Base-by-base conservation (phyloP, 2,888 invertebrate species). In the Dugesia japonica region DNA sequence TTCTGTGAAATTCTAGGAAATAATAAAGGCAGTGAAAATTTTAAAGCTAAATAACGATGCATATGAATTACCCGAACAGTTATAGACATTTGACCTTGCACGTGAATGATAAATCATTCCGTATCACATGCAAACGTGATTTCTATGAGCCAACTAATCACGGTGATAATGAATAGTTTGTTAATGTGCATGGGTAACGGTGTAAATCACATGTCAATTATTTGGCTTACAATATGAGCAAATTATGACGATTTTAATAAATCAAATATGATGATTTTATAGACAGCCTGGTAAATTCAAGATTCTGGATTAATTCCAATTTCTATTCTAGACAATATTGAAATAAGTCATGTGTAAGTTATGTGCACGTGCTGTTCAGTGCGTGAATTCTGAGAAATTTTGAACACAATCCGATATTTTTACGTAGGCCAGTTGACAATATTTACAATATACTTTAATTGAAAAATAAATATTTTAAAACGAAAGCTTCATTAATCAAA, bases 61-160 rank as follows among this genome's bases (percentile, higher is more conserved):
- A n/a, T n/a, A 31, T 31, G 31, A 31, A 31, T 31, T 31, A 31
- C 31, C 31, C 13, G n/a, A 56, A 20, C 4, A 38, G n/a, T 56
- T 23, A 56, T 56, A 56, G 56, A 56, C 56, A 56, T 23, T 56
- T 56, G 56, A 56, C 56, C 56, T 56, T 56, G 56, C 56, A 56
- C 56, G 56, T 56, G 56, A 56, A 56, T 56, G n/a, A 23, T 56
- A 23, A 56, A 56, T n/a, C 20, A 56, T 23, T 13, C n/a, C 56
- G 23, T 20, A 56, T 56, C 56, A 56, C 56, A 56, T 56, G 56
- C 17, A 56, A 20, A 20, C n/a, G 9, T 20, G 56, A 56, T 56
- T 56, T n/a, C 23, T 23, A 56, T 56, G n/a, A 23, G n/a, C 56
- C 56, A 56, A 23, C 4, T n/a, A 56, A 56, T 56, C 56, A 56